Percentiles rank a stretch among this genome's conserved stretches.
phyloP scores from a whole-genome alignment of 2,113 vertebrate genomes.

The Misgurnus anguillicaudatus region DNA sequence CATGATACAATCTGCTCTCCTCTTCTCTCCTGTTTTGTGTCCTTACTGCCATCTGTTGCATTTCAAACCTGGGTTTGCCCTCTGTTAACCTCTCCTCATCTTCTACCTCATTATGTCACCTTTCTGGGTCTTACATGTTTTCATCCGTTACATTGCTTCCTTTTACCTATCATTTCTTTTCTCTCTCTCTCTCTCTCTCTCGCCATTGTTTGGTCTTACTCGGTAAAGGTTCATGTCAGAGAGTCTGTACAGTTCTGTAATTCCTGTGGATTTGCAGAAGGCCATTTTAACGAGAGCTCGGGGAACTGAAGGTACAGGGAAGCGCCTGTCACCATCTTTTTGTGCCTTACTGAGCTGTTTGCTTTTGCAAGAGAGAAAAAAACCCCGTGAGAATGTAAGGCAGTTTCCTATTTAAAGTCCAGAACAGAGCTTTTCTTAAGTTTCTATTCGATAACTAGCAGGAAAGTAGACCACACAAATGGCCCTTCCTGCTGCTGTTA shows the following conservation, averaged over 20 bases:
- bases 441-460: slow-evolving; percentile 8
- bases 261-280: slow-evolving; percentile 50
- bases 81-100: neutral
- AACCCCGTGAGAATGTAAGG: slow-evolving; percentile 20
- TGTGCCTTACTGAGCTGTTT: slow-evolving; percentile 33
- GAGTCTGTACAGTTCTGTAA: slow-evolving; percentile 44
- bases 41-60: neutral
- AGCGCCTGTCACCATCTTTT: slow-evolving; percentile 57
- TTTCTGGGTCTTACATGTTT: neutral
- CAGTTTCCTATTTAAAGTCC: slow-evolving; percentile 3
- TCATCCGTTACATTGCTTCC: neutral
- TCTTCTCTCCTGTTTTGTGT: neutral
- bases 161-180: neutral
- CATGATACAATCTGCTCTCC: slow-evolving; percentile 32
- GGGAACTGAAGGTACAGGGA: slow-evolving; percentile 46
- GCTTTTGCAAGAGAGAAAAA: slow-evolving; percentile 23
- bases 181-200: neutral
- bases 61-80: neutral
- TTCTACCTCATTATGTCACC: neutral
- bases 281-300: slow-evolving; percentile 56
- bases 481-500: slow-evolving; percentile 1
- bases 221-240: slow-evolving; percentile 49
- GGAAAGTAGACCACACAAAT: slow-evolving; percentile 19
- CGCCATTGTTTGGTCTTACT: slow-evolving; percentile 24
- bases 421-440: neutral